These are phyloP conservation scores for Muricea muricata DNA, from an alignment of 92 coral and sea anemone genomes.

Conservation along the genomic window DNA sequence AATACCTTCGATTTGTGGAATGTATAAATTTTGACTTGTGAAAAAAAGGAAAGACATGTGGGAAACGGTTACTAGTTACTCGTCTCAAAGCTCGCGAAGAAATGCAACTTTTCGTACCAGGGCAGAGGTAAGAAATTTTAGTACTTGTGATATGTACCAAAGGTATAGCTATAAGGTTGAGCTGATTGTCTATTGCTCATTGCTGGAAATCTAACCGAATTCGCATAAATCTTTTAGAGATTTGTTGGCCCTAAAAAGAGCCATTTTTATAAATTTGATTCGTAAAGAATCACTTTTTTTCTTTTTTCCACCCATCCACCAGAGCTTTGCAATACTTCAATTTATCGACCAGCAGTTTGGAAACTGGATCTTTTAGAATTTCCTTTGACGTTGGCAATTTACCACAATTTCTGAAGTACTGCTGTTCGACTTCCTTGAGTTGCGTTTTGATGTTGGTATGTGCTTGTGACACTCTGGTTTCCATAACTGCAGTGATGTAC, in stretches of 20 bases:
- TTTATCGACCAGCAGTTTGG: slow-evolving; percentile 5
- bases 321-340: slow-evolving; percentile 29
- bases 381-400: background rate
- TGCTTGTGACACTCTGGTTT: background rate
- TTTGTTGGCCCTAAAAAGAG: background rate
- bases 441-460: background rate
- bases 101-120: too few species aligned
- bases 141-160: too few species aligned
- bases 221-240: background rate
- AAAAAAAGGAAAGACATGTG: too few species aligned
- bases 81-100: too few species aligned
- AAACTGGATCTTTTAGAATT: background rate
- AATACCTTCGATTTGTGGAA: too few species aligned
- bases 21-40: too few species aligned
- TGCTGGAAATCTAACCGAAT: too few species aligned
- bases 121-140: too few species aligned
- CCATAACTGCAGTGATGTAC: background rate
- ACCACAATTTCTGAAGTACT: background rate
- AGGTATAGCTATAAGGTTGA: background rate
- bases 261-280: background rate
- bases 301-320: background rate
- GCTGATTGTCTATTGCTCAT: background rate
- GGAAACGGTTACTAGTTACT: too few species aligned
- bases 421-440: background rate
- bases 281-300: background rate